Evolutionary conservation across 2,113 vertebrate genomes (phyloP).

Genomic region (Sorex fumeus): DNA sequence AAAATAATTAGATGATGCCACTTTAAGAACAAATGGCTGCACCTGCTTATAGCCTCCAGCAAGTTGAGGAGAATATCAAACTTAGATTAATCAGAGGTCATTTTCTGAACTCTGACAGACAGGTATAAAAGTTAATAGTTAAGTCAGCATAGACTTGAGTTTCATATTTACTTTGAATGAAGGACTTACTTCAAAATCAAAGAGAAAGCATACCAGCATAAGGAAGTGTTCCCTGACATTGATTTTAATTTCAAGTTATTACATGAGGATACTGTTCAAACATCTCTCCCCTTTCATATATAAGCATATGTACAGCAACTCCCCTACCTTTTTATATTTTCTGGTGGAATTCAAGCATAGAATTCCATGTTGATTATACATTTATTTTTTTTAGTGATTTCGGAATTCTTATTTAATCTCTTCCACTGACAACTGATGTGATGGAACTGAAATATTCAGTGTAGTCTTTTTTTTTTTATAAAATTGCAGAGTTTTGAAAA

Average conservation of each 20-base stretch:
- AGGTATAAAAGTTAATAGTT: constrained; percentile 82
- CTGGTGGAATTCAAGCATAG: constrained; percentile 10
- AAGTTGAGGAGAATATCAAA: constrained; percentile 56
- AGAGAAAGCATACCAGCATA: constrained; percentile 64
- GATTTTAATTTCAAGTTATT: constrained; percentile 42
- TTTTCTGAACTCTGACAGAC: constrained; percentile 68
- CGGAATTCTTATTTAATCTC: background rate
- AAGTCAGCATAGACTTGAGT: constrained; percentile 55
- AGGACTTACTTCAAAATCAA: constrained; percentile 69
- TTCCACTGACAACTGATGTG: constrained; percentile 27
- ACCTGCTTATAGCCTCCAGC: constrained; percentile 50
- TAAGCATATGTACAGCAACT: background rate
- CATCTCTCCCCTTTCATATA: constrained; percentile 17
- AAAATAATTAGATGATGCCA: constrained; percentile 61
- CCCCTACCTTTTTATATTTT: constrained; percentile 28
- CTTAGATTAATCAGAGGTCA: constrained; percentile 72
- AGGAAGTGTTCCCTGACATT: constrained; percentile 34
- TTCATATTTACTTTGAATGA: constrained; percentile 72
- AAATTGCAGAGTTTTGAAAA: constrained; percentile 39
- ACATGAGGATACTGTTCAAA: background rate
- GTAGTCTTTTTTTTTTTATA: constrained; percentile 3
- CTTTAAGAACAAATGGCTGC: constrained; percentile 70
- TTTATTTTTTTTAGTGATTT: constrained; percentile 39
- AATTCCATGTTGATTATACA: background rate
- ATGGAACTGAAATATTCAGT: constrained; percentile 14